A percentile compares a stretch with the other conserved stretches of the same genome.
Conservation (phyloP, 2,113 vertebrate genomes). For the Struthio camelus region DNA sequence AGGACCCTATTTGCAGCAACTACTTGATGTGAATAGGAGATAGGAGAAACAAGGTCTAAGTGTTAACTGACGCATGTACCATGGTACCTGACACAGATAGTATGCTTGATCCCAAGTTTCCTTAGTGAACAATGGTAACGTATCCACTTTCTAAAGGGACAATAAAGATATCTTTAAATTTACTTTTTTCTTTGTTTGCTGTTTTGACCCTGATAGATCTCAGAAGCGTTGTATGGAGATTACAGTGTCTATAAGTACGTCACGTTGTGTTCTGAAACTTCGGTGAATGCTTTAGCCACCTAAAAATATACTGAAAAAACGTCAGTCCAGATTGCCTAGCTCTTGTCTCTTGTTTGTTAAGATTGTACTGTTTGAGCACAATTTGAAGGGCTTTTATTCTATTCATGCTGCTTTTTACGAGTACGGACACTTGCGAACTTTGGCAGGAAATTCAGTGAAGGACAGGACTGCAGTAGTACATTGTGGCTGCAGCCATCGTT, state of each 20-base stretch:
- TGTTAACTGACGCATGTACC: neutral
- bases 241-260: neutral
- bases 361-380: neutral
- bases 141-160: neutral
- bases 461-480: neutral
- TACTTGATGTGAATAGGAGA: neutral
- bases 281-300: neutral
- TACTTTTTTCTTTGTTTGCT: neutral
- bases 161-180: neutral
- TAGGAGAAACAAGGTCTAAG: neutral
- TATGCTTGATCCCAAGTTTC: neutral
- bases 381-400: neutral
- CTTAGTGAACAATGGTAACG: neutral
- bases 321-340: neutral
- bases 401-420: neutral
- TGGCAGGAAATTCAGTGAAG: neutral
- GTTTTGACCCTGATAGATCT: neutral
- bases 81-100: neutral
- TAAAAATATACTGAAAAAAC: slow-evolving; percentile 32
- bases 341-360: neutral
- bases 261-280: neutral
- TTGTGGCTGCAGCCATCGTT: neutral
- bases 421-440: neutral
- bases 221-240: neutral
- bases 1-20: neutral